A percentile compares a stretch with the other conserved stretches of the same genome.
Conservation (phyloP, 2,888 invertebrate species). For the Atethmia centrago region DNA sequence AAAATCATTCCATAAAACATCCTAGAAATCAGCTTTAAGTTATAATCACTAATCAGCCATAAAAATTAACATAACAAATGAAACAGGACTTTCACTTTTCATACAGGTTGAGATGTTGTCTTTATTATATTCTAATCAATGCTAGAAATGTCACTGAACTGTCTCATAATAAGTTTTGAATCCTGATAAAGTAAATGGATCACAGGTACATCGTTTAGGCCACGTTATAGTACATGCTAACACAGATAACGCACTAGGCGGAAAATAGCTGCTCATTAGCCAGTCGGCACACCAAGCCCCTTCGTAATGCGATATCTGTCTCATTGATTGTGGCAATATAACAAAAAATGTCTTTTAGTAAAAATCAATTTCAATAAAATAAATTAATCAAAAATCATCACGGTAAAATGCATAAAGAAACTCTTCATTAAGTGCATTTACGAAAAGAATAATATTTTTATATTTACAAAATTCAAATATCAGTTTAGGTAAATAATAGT, state of each 20-base stretch:
- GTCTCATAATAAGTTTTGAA: constrained; percentile 50
- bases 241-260: constrained; percentile 48
- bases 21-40: neutral
- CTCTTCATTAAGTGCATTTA: constrained; percentile 69
- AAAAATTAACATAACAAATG: neutral
- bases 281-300: constrained; percentile 1
- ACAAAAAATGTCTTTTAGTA: constrained; percentile 79
- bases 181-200: constrained; percentile 65
- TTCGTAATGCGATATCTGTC: constrained; percentile 36
- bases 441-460: constrained; percentile 62
- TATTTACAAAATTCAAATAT: constrained; percentile 76
- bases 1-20: neutral
- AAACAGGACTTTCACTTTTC: neutral
- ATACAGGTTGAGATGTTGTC: neutral
- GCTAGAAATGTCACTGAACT: constrained; percentile 61
- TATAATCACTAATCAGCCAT: neutral
- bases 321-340: constrained; percentile 64
- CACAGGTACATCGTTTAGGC: constrained; percentile 70
- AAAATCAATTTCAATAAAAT: constrained; percentile 64
- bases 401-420: constrained; percentile 71
- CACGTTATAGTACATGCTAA: constrained; percentile 56
- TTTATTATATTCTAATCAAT: constrained; percentile 33
- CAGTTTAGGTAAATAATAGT: constrained; percentile 64
- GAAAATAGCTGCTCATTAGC: constrained; percentile 8
- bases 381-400: constrained; percentile 75